Evolutionary conservation across 2,113 vertebrate species (phyloP), one percentile per base, ranked within the genome.

Genomic region (Chrysemys picta): DNA sequence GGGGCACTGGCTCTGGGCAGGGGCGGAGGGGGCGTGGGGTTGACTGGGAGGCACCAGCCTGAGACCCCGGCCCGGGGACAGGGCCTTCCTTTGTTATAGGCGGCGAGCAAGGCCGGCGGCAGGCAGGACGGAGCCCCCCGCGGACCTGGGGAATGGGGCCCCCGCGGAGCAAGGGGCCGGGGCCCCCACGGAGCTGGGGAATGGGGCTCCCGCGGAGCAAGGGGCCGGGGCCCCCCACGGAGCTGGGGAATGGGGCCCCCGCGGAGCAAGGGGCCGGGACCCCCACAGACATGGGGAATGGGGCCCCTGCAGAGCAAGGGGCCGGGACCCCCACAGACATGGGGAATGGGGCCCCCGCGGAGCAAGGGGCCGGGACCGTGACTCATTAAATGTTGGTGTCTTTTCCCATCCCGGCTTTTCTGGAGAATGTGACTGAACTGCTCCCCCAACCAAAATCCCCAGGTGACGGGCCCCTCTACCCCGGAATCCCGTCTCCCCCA

Each of bases 71-170:
- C 75, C n/a, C 35, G 79, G 97, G 96, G 16, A 12, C 2, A 45
- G 3, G 27, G 87, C 5, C 9, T 25, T 83, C 47, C 78, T 92
- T 54, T 85, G 1, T 94, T 96, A 92, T 95, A 91, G 87, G 94
- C 42, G 10, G 38, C 9, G 17, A 27, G 31, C 87, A 8, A 72
- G 13, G 75, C 38, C 49, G 16, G 16, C 8, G 10, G 47, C 59
- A 8, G 4, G 27, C 52, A 65, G 85, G 57, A 10, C 19, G 16
- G 35, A 47, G 24, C 11, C 5, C 5, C 21, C 14, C 9, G 42
- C 62, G 27, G 53, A 59, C 50, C 11, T 12, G 42, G 45, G 50
- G 13, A 50, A 50, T 50, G 50, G 50, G 50, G 14, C 7, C 4
- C 21, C n/a, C 54, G 78, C 11, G 8, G 65, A 35, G 49, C 31